phyloP scores from a whole-genome alignment of 92 coral and sea anemone genomes.

The Epizoanthus stellaris region DNA sequence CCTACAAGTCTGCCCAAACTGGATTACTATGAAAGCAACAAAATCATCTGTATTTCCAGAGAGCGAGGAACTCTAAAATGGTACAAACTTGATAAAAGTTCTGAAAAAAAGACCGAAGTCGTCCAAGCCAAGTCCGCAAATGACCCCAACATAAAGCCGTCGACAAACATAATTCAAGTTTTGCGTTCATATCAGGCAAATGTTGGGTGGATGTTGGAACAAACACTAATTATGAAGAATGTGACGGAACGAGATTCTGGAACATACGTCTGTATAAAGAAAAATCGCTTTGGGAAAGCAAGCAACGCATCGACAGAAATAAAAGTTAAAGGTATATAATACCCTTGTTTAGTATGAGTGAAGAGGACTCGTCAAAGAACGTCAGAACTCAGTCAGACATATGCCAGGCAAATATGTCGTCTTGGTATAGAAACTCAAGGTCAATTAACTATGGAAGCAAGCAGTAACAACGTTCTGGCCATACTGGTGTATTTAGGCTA shows the following conservation, averaged over 20 bases:
- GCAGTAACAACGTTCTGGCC: too few species aligned
- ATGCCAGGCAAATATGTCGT: too few species aligned
- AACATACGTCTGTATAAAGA: slow-evolving; percentile 72
- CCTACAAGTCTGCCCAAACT: neutral
- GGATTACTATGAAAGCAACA: slow-evolving; percentile 39
- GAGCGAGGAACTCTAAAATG: slow-evolving; percentile 56
- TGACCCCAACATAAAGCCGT: too few species aligned
- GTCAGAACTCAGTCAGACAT: too few species aligned
- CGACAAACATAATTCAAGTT: too few species aligned
- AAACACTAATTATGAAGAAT: slow-evolving; percentile 26
- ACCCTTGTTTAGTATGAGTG: neutral
- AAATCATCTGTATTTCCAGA: slow-evolving; percentile 47
- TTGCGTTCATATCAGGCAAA: too few species aligned
- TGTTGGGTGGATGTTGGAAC: neutral
- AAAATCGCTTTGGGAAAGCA: slow-evolving; percentile 46
- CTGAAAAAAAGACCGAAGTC: slow-evolving; percentile 26
- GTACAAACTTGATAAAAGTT: slow-evolving; percentile 54
- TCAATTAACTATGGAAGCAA: too few species aligned
- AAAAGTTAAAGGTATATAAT: slow-evolving; percentile 65
- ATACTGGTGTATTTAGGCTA: too few species aligned
- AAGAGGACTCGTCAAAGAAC: too few species aligned
- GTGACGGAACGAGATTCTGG: slow-evolving; percentile 68
- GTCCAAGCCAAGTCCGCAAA: too few species aligned
- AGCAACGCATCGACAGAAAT: slow-evolving; percentile 50
- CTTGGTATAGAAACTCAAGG: too few species aligned